Percentiles rank a stretch among this genome's conserved stretches.
These are phyloP conservation scores for Lontra canadensis DNA, from an alignment of 2,113 vertebrate genomes.

Conservation along the genomic window DNA sequence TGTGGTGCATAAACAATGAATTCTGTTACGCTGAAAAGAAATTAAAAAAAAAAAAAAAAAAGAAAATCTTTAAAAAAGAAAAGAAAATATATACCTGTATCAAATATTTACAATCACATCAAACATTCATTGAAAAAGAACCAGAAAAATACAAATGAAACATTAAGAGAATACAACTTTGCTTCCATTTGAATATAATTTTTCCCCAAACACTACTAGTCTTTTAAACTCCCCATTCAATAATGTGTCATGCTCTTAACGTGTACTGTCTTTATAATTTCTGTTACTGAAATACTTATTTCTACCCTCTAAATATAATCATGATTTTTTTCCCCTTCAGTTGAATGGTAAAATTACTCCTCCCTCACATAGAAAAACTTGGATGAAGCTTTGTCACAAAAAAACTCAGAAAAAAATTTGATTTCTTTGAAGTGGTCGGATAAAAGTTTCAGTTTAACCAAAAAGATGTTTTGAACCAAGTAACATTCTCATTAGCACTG, in stretches of 20 bases:
- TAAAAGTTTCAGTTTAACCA: slow-evolving; percentile 18
- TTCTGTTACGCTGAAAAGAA: too few relatives aligned
- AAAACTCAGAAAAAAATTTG: not conserved
- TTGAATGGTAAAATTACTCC: slow-evolving; percentile 19
- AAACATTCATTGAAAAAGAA: slow-evolving; percentile 50
- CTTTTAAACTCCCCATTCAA: slow-evolving; percentile 9
- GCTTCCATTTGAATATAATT: slow-evolving; percentile 35
- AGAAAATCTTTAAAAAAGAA: not conserved
- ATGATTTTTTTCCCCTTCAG: not conserved
- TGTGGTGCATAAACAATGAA: too few relatives aligned
- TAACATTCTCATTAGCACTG: not conserved
- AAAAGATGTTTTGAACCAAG: not conserved
- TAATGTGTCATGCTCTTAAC: not conserved
- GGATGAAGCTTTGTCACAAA: not conserved
- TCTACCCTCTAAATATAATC: slow-evolving; percentile 23
- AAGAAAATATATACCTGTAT: not conserved
- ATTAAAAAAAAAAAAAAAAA: not conserved
- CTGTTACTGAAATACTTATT: not conserved
- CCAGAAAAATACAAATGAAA: slow-evolving; percentile 47
- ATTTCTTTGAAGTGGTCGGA: not conserved
- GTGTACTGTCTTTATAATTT: not conserved
- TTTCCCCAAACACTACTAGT: not conserved
- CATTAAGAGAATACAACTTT: not conserved
- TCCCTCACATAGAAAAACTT: not conserved
- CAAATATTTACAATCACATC: not conserved